These are phyloP conservation scores for Hyaena hyaena DNA, from an alignment of 2,113 vertebrate genomes.

Conservation along the genomic window DNA sequence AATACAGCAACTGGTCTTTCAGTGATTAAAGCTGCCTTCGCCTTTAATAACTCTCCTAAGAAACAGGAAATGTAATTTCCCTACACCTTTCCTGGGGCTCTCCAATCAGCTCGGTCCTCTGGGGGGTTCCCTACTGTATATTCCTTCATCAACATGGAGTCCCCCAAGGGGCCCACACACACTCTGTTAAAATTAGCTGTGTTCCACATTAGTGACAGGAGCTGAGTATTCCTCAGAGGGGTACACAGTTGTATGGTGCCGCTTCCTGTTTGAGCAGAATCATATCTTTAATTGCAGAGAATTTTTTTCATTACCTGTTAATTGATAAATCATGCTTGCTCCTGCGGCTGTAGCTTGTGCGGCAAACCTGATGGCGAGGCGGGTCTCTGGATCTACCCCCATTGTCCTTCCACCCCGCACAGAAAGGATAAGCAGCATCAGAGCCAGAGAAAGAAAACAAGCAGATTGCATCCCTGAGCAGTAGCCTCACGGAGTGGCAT, in stretches of 20 bases:
- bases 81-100: constrained; percentile 84
- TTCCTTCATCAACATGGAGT: constrained; percentile 89
- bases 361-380: constrained; percentile 70
- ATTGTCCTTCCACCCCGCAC: constrained; percentile 52
- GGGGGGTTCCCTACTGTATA: constrained; percentile 86
- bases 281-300: constrained; percentile 97
- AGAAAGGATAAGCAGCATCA: constrained; percentile 28
- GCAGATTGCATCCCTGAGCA: constrained; percentile 74
- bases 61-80: constrained; percentile 84
- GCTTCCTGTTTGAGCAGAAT: constrained; percentile 96
- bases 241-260: constrained; percentile 89
- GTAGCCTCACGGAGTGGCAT: constrained; percentile 60
- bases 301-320: constrained; percentile 97
- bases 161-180: constrained; percentile 89
- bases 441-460: constrained; percentile 50
- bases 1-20: constrained; percentile 78
- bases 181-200: constrained; percentile 93
- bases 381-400: constrained; percentile 60
- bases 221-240: constrained; percentile 92
- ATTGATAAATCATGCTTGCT: constrained; percentile 94
- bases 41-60: constrained; percentile 82
- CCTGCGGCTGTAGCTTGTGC: constrained; percentile 78
- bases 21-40: constrained; percentile 83
- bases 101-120: constrained; percentile 87
- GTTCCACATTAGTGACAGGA: constrained; percentile 92